These are phyloP conservation scores for Pardosa pseudoannulata DNA, from an alignment of 2,888 invertebrate genomes.

Conservation along the genomic window DNA sequence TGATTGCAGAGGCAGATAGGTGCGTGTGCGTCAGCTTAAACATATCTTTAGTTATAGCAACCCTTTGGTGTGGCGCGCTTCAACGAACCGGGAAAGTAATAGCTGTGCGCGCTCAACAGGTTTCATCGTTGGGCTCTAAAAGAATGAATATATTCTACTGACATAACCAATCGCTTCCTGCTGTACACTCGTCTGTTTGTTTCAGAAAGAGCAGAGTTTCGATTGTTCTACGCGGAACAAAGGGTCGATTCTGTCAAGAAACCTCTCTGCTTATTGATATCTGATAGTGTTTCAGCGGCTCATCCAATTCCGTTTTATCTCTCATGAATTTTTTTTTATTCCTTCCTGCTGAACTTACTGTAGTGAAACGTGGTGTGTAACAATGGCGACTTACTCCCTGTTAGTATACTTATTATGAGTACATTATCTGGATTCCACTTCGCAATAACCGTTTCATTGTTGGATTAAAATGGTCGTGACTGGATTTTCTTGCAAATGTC, in stretches of 20 bases:
- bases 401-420: constrained; percentile 22
- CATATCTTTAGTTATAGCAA: constrained; percentile 8
- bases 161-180: constrained; percentile 26
- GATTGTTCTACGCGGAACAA: constrained; percentile 24
- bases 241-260: constrained; percentile 25
- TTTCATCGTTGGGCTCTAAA: constrained; percentile 16
- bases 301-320: neutral
- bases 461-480: constrained; percentile 2
- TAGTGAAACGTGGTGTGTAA: neutral
- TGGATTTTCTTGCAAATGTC: neutral
- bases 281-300: neutral
- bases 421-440: neutral
- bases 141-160: constrained; percentile 9
- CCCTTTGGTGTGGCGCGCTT: constrained; percentile 27
- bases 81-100: constrained; percentile 26
- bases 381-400: constrained; percentile 38
- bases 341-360: neutral
- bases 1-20: neutral
- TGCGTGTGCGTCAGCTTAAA: neutral
- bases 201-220: constrained; percentile 11
- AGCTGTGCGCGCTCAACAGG: constrained; percentile 16
- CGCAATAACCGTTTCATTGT: neutral
- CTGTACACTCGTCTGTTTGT: constrained; percentile 9
- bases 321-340: neutral
- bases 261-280: constrained; percentile 4